Evolutionary conservation across 2,113 vertebrate species (phyloP).

Genomic region (Heteronetta atricapilla): DNA sequence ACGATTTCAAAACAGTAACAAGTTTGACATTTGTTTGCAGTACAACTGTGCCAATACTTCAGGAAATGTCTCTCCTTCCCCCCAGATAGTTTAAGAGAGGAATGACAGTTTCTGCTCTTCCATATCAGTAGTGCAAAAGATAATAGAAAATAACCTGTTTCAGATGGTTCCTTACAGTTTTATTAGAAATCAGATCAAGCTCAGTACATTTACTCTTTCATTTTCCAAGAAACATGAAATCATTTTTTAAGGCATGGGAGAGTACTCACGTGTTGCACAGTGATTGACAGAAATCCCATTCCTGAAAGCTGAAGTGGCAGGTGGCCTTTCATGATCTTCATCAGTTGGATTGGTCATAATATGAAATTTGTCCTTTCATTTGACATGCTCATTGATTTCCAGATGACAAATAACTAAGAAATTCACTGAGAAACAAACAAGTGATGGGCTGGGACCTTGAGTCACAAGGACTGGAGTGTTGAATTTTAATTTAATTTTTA

Average conservation of each 20-base stretch:
- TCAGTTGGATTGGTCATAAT: conserved; percentile 43
- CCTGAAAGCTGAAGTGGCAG: neutral
- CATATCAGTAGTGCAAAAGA: neutral
- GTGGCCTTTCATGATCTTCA: conserved; percentile 38
- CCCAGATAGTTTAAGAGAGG: neutral
- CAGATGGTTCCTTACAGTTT: neutral
- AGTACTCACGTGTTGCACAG: neutral
- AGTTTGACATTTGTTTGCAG: neutral
- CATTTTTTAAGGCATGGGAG: neutral
- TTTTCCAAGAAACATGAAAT: neutral
- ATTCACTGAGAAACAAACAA: conserved; percentile 28
- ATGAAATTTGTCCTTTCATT: conserved; percentile 31
- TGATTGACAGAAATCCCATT: conserved; percentile 51
- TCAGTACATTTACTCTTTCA: neutral
- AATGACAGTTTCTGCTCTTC: neutral
- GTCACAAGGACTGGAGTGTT: neutral
- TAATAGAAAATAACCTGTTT: neutral
- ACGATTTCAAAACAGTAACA: neutral
- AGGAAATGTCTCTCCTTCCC: neutral
- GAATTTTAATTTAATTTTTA: neutral
- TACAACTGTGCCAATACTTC: neutral
- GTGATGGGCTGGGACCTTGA: neutral
- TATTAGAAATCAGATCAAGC: conserved; percentile 21
- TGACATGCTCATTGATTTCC: conserved; percentile 29
- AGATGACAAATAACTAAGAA: conserved; percentile 15